phyloP scores from a whole-genome alignment of 2,888 invertebrate genomes.

The Drosophila neonasuta region DNA sequence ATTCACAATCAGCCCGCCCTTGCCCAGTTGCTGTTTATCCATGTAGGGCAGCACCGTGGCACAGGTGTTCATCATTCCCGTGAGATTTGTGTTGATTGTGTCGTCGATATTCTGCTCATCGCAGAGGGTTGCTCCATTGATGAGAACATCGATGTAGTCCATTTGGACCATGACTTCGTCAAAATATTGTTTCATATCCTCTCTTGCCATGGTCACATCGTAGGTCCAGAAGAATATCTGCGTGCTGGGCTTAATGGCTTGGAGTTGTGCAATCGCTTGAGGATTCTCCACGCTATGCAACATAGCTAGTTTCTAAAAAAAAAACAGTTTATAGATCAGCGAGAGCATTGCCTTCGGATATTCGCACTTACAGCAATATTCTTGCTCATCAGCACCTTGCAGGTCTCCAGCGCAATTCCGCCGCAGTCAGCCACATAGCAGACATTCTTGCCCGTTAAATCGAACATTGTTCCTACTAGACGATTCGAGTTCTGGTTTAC shows the following conservation, averaged over 20 bases:
- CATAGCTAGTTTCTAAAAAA: conserved; percentile 70
- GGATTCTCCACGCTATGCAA: conserved; percentile 65
- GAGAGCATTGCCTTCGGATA: background rate
- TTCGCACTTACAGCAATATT: conserved; percentile 69
- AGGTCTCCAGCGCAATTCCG: conserved; percentile 75
- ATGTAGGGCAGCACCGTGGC: conserved; percentile 80
- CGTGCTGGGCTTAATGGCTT: conserved; percentile 57
- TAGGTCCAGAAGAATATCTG: conserved; percentile 73
- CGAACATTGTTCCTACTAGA: conserved; percentile 53
- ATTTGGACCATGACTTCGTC: conserved; percentile 74
- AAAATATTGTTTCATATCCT: conserved; percentile 73
- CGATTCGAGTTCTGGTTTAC: conserved; percentile 25
- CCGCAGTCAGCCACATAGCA: conserved; percentile 78
- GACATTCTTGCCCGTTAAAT: conserved; percentile 71
- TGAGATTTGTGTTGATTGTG: conserved; percentile 69
- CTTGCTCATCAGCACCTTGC: conserved; percentile 71
- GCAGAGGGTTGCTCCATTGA: conserved; percentile 72
- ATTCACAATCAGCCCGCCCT: conserved; percentile 81
- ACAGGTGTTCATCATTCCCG: conserved; percentile 74
- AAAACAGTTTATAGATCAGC: background rate
- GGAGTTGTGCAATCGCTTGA: conserved; percentile 61
- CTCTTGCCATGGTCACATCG: conserved; percentile 70
- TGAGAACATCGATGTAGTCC: conserved; percentile 74
- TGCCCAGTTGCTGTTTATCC: conserved; percentile 80
- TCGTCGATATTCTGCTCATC: conserved; percentile 68